Evolutionary conservation across 1,140 invertebrate genomes (phyloP), one percentile per base, ranked within the genome.

Genomic region (Lepidurus couesii): DNA sequence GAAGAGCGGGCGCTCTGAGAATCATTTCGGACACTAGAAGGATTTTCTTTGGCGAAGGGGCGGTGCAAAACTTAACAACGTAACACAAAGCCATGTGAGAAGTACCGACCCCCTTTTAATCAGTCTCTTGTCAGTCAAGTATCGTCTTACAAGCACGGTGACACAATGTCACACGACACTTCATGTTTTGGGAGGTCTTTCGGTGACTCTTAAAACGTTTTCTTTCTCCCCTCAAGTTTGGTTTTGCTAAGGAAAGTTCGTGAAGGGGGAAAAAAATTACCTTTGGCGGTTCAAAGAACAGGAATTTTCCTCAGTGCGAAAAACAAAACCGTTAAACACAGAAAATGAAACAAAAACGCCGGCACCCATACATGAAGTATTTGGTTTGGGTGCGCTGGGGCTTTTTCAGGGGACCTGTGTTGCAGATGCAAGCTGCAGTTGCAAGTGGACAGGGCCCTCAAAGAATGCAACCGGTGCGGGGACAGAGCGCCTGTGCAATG

Each of bases 161-260:
- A 65, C 53, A 65, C 34, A 65, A 65, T 65, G 53, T 65, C 53
- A 65, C 53, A 65, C 53, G 53, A 65, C 53, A 65, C 53, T 65
- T 65, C 21, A 34, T 34, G n/a, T 13, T 65, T 65, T 65, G 21
- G 53, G 53, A 65, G n/a, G 16, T 65, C 53, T 13, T 65, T 65
- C 34, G 2, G 53, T 21, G 53, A 21, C 53, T 65, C 21, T 21
- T 65, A 65, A 65, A 34, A 34, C 34, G 34, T 21, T 65, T 65
- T 21, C 21, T 21, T 21, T 21, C 21, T 65, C 53, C n/a, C 53
- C 53, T 65, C 13, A 9, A 21, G 16, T 16, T n/a, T n/a, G 21
- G 53, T 21, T 65, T 21, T 65, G 16, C 5, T n/a, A 7, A n/a
- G 8, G n/a, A 65, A 65, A 65, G 16, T 34, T 34, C 3, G 34